Conservation (phyloP, 2,113 vertebrate genomes). For the Chauna torquata region DNA sequence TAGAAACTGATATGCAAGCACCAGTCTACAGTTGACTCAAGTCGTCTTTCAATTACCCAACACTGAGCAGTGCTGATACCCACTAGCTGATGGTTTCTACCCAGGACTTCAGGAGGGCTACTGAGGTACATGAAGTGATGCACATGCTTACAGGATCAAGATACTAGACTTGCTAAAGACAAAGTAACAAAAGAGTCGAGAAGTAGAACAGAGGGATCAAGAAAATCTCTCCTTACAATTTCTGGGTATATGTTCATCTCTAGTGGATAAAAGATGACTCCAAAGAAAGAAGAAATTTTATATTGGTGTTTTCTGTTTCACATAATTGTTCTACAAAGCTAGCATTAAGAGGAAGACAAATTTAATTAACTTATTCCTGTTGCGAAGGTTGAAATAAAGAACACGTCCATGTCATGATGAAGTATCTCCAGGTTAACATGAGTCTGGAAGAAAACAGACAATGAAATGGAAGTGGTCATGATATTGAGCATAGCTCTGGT, state of each 20-base stretch:
- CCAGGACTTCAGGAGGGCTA: not conserved
- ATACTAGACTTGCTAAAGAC: not conserved
- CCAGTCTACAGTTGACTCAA: not conserved
- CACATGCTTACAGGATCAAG: not conserved
- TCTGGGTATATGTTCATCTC: not conserved
- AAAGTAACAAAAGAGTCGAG: not conserved
- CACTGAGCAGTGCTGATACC: not conserved
- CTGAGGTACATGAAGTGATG: not conserved
- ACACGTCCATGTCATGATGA: not conserved
- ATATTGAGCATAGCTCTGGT: not conserved
- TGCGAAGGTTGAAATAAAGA: not conserved
- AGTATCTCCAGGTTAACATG: not conserved
- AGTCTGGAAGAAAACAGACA: not conserved
- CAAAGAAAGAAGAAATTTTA: not conserved
- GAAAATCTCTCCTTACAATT: not conserved
- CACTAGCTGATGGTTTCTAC: not conserved
- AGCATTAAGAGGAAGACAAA: not conserved
- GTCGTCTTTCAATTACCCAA: not conserved
- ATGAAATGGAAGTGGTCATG: not conserved
- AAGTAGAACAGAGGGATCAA: not conserved
- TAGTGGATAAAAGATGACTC: not conserved
- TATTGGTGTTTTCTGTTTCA: not conserved
- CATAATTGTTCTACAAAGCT: not conserved
- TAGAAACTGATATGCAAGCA: not conserved
- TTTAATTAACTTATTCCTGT: not conserved